Evolutionary conservation across 2,113 vertebrate genomes (phyloP).

Genomic region (Natator depressus): DNA sequence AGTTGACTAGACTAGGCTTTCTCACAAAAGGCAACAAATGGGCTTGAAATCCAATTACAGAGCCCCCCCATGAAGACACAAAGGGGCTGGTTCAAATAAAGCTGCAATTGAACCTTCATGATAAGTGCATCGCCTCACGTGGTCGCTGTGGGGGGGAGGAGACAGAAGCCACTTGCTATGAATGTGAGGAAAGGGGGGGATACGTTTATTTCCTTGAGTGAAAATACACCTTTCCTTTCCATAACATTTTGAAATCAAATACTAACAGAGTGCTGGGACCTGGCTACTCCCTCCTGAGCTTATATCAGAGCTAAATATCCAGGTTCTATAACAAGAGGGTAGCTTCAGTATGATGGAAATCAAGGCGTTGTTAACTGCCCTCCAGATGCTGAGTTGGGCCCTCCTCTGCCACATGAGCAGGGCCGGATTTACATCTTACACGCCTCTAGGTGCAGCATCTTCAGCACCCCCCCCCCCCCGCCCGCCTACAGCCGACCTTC

Average conservation of each 20-base stretch:
- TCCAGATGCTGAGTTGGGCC: too few relatives aligned
- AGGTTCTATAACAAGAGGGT: background rate
- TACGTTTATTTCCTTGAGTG: accelerated
- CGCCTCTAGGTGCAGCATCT: too few relatives aligned
- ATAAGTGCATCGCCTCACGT: background rate
- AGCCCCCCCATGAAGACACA: accelerated
- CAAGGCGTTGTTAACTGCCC: background rate
- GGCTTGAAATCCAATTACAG: background rate
- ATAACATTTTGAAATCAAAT: background rate
- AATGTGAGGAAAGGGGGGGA: background rate
- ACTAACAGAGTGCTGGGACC: accelerated
- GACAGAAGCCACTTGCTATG: background rate
- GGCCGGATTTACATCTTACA: too few relatives aligned
- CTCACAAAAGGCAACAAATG: background rate
- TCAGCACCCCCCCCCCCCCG: accelerated
- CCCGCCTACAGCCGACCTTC: accelerated
- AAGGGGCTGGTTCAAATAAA: background rate
- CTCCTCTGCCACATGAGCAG: background rate
- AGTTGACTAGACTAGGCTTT: accelerated
- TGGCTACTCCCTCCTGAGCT: accelerated
- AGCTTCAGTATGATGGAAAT: background rate
- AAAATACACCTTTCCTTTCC: background rate
- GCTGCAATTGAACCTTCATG: background rate
- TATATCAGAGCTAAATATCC: background rate
- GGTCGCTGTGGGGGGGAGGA: background rate